Base-by-base conservation (phyloP, 2,797 vertebrate species). In the Syngnathus acus region DNA sequence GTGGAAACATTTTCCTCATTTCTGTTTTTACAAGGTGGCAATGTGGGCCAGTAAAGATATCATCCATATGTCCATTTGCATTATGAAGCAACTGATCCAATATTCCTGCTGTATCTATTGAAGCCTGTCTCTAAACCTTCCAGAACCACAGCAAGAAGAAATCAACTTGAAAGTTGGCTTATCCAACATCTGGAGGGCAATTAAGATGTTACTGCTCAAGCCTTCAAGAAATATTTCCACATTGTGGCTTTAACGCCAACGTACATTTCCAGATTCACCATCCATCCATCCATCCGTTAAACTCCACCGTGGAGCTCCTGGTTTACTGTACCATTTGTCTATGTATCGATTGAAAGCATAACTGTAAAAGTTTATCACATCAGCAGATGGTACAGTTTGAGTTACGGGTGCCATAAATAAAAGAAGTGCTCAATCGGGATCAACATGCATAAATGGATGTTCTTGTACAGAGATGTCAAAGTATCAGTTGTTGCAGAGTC, bases 181-280 rank as follows among this genome's bases (percentile, higher is more conserved):
- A 43, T 16, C 60, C 60, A 43, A 23, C 11, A 23, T 40, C 40
- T 45, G 60, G 39, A 21, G 19, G 59, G 59, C 45, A 23, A 62
- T 62, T 43, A 62, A 60, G 60, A 62, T 9, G 21, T 62, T 62
- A 13, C 39, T 62, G 9, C 11, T 62, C 42, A 62, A 62, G 40
- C n/a, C 60, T 9, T 43, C 11, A 23, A 62, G n/a, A 62, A 62
- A 43, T 40, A 23, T 43, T 40, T n/a, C 17, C 21, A 54, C n/a
- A 11, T 2, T 54, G 21, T 26, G 51, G 21, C 50, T 53, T 57
- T 26, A 57, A 37, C 26, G 37, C 55, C 23, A 26, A 23, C 13
- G 21, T 55, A 19, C 39, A 60, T 38, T 38, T n/a, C 9, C 39
- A 23, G 21, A 55, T 32, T 37, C 54, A 26, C 5, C 23, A 21